A percentile compares a stretch with the other conserved stretches of the same genome.
phyloP scores from a whole-genome alignment of 2,888 invertebrate genomes.

The Catocala sponsa region DNA sequence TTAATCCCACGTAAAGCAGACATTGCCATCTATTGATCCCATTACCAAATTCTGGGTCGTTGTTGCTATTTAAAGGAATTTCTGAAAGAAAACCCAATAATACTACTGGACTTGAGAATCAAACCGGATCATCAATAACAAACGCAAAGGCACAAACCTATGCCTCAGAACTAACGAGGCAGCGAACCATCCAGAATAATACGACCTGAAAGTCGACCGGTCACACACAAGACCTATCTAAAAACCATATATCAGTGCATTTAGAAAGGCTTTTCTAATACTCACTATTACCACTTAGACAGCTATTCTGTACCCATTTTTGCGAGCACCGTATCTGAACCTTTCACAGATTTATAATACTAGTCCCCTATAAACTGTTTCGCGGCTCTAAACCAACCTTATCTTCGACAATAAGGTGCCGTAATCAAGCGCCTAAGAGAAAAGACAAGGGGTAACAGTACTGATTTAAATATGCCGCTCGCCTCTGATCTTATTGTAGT shows the following conservation, averaged over 20 bases:
- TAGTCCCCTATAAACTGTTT: slow-evolving; percentile 36
- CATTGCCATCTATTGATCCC: no score
- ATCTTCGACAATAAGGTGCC: slow-evolving; percentile 46
- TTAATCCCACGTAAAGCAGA: no score
- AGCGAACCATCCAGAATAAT: not conserved
- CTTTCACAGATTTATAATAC: slow-evolving; percentile 25
- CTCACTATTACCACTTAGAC: slow-evolving; percentile 5
- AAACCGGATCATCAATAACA: no score
- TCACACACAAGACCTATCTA: not conserved
- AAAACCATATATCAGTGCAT: not conserved
- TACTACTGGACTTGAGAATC: no score
- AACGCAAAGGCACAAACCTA: not conserved
- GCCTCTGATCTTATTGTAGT: not conserved
- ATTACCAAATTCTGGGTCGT: no score
- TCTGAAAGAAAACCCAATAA: no score
- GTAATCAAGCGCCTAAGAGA: slow-evolving; percentile 37
- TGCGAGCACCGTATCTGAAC: slow-evolving; percentile 9
- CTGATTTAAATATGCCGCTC: slow-evolving; percentile 1
- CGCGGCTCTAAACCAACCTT: slow-evolving; percentile 41
- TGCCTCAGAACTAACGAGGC: not conserved
- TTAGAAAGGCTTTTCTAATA: slow-evolving; percentile 7
- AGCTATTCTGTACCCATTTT: slow-evolving; percentile 10
- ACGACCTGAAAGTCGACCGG: not conserved
- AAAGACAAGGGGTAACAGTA: slow-evolving; percentile 5
- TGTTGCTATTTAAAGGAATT: no score